Conservation (phyloP, 2,888 invertebrate species). For the Cosmopolites sordidus region DNA sequence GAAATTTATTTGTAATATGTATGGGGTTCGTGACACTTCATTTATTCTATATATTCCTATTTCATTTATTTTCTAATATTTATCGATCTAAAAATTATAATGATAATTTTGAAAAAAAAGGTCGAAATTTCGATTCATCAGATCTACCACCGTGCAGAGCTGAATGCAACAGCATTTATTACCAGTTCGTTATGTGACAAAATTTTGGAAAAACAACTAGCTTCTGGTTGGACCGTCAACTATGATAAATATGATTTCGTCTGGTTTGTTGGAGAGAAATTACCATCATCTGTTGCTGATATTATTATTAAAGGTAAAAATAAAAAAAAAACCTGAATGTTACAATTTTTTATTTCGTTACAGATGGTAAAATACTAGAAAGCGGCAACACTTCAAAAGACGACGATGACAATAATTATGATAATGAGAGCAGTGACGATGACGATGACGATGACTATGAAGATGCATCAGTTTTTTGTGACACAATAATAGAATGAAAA, state of each 20-base stretch:
- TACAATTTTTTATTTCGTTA: conserved; percentile 11
- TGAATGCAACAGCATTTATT: conserved; percentile 30
- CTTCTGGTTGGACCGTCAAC: conserved; percentile 23
- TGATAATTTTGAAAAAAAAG: conserved; percentile 9
- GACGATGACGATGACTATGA: too few relatives aligned
- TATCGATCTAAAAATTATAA: conserved; percentile 10
- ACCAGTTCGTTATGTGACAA: conserved; percentile 29
- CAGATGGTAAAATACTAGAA: conserved; percentile 21
- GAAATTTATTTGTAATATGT: conserved; percentile 28
- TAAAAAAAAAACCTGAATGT: conserved; percentile 9
- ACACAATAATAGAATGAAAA: too few relatives aligned
- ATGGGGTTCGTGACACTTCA: conserved; percentile 15
- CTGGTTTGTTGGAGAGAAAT: conserved; percentile 30
- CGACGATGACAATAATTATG: conserved; percentile 7
- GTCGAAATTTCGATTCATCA: conserved; percentile 27
- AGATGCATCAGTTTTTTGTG: too few relatives aligned
- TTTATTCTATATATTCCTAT: conserved; percentile 23
- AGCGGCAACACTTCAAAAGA: conserved; percentile 17
- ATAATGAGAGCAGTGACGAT: too few relatives aligned
- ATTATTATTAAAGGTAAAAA: conserved; percentile 18
- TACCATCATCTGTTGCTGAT: conserved; percentile 28
- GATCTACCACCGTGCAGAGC: conserved; percentile 30
- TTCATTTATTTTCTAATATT: conserved; percentile 22
- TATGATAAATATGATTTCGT: conserved; percentile 29
- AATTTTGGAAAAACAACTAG: conserved; percentile 28